Evolutionary conservation across 92 coral and sea anemone genomes (phyloP), one percentile per base, ranked within the genome.

Genomic region (Palythoa grandis): DNA sequence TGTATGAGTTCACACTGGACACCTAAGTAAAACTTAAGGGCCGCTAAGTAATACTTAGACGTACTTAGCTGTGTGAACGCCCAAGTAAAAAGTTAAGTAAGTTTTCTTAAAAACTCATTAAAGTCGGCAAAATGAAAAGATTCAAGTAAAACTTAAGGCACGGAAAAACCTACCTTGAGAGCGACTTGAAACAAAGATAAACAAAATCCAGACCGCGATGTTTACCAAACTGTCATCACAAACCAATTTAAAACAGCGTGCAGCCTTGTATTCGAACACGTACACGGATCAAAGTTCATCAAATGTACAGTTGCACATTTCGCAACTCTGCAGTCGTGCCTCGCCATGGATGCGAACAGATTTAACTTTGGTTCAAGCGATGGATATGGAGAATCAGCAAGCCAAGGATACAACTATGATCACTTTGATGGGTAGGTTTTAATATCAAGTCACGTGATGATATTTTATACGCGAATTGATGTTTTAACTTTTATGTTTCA

Each of bases 351-450:
- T 63, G 61, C 61, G 38, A 74, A 48, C 13, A n/a, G 61, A 48
- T 74, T 74, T n/a, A 74, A 74, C 60, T 74, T 74, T 74, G 78
- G 60, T 47, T 74, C 58, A 47, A 74, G 78, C 61, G 78, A 74
- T 74, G 57, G 54, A 10, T 50, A 52, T 75, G 65, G 65, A 75
- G 79, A 75, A 75, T 52, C 43, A 11, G 79, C 79, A 47, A 24
- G 66, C 61, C 65, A 11, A 22, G 65, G 65, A 75, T 75, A 75
- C 40, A 75, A 50, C 79, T 53, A 50, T 52, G 37, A 22, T 75
- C 78, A 50, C 78, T 74, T n/a, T 74, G 78, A 74, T 74, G 78
- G 78, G 78, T 75, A 75, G 79, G 39, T 75, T 75, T 71, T 52
- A 75, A 2, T 12, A 75, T 75, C 79, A 75, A 75, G 66, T 14